Conservation (phyloP, 1,140 invertebrate genomes). For the Diuraphis noxia region DNA sequence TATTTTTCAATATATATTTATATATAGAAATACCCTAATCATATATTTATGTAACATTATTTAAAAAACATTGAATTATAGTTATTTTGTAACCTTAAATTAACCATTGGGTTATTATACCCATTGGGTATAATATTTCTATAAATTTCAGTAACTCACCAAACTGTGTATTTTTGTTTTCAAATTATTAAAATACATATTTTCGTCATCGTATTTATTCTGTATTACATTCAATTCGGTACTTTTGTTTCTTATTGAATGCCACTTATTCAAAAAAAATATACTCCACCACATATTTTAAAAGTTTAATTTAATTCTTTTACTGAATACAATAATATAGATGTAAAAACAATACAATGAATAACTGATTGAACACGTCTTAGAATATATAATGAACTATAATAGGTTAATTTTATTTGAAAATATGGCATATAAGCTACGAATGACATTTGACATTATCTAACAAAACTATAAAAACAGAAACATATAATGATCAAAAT, state of each 20-base stretch:
- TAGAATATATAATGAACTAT: not conserved
- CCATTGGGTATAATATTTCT: not conserved
- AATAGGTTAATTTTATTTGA: not conserved
- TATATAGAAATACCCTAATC: too few species aligned
- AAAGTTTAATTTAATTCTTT: not conserved
- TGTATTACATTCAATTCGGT: not conserved
- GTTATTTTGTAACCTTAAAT: not conserved
- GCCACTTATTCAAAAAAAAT: not conserved
- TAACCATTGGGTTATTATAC: not conserved
- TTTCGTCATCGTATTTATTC: not conserved
- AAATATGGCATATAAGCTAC: not conserved
- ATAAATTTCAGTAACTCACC: not conserved
- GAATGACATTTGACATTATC: constrained; percentile 9
- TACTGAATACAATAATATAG: not conserved
- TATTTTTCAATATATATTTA: too few species aligned
- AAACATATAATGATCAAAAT: constrained; percentile 6
- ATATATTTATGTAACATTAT: too few species aligned
- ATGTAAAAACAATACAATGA: not conserved
- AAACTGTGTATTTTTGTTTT: not conserved
- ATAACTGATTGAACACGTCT: not conserved
- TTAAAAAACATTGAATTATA: too few species aligned
- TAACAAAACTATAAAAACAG: not conserved
- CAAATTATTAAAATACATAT: not conserved
- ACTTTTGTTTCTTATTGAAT: not conserved
- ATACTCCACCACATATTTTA: not conserved